Conservation (phyloP, 2,113 vertebrate species). For the Marmota flaviventris region DNA sequence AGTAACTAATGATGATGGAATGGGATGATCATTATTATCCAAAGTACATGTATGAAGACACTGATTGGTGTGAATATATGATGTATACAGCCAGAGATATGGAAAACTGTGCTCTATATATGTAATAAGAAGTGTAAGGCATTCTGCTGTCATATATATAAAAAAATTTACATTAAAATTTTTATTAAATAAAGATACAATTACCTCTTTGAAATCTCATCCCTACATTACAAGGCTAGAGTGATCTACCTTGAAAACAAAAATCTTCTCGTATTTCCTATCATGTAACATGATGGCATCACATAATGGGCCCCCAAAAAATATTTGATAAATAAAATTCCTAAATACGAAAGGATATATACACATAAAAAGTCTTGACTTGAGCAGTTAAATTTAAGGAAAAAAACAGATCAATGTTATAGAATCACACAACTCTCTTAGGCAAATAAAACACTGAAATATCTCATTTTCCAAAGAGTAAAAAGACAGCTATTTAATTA, state of each 20-base stretch:
- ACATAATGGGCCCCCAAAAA: background rate
- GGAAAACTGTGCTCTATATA: too few species aligned
- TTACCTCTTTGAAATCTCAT: background rate
- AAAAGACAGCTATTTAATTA: background rate
- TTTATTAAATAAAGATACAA: background rate
- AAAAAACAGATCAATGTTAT: background rate
- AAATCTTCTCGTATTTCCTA: background rate
- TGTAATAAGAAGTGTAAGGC: too few species aligned
- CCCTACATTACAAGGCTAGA: background rate
- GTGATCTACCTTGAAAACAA: background rate
- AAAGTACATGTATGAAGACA: too few species aligned
- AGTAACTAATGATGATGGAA: too few species aligned
- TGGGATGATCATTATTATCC: too few species aligned
- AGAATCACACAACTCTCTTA: background rate
- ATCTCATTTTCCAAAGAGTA: slow-evolving; percentile 7
- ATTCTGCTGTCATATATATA: too few species aligned
- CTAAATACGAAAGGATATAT: background rate
- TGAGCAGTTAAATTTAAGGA: background rate
- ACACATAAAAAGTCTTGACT: background rate
- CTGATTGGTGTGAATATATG: too few species aligned
- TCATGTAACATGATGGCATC: background rate
- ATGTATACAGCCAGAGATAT: too few species aligned
- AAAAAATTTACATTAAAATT: too few species aligned
- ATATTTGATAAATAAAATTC: background rate
- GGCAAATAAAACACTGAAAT: background rate